A percentile compares a stretch with the other conserved stretches of the same genome.
Conservation (phyloP, 2,888 invertebrate species). For the Liopterus haemorrhoidalis region DNA sequence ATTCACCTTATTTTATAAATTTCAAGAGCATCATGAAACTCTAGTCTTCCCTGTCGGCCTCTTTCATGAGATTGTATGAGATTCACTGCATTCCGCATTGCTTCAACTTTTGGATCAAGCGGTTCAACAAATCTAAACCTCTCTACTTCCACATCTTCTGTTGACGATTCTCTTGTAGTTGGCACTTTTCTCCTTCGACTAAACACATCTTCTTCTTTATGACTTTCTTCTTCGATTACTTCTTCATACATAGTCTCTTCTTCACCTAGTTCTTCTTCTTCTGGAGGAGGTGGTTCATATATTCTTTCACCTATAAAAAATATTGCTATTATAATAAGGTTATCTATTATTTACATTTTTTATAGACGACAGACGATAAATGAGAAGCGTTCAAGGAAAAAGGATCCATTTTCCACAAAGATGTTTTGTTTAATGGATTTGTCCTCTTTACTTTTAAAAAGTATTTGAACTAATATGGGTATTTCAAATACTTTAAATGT, state of each 20-base stretch:
- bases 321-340: conserved; percentile 4
- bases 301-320: conserved; percentile 39
- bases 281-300: conserved; percentile 33
- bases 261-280: conserved; percentile 26
- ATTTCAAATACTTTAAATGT: no score
- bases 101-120: conserved; percentile 29
- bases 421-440: no score
- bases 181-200: conserved; percentile 14
- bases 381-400: no score
- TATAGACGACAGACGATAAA: conserved; percentile 23
- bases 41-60: conserved; percentile 41
- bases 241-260: conserved; percentile 20
- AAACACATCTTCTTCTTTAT: conserved; percentile 21
- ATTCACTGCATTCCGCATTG: conserved; percentile 36
- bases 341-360: conserved; percentile 1
- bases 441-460: no score
- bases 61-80: conserved; percentile 49
- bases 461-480: no score
- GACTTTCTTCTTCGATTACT: conserved; percentile 11
- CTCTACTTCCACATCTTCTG: conserved; percentile 34
- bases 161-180: conserved; percentile 25
- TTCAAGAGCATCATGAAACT: conserved; percentile 10
- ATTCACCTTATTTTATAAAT: conserved; percentile 8
- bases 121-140: background rate
- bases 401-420: no score